phyloP scores from a whole-genome alignment of 1,140 invertebrate genomes.

The Drosophila tani region DNA sequence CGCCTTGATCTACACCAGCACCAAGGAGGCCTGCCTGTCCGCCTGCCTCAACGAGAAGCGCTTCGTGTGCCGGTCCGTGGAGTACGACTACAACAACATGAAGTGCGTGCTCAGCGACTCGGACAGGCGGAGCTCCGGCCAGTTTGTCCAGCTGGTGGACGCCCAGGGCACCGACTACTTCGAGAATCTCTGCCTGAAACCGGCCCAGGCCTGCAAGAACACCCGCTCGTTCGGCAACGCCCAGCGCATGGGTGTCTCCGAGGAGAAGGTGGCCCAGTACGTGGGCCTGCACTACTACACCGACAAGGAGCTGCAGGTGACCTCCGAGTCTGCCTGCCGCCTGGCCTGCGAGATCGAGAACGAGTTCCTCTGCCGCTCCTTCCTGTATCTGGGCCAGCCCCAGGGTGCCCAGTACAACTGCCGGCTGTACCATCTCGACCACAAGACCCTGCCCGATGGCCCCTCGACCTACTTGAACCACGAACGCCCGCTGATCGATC shows the following conservation, averaged over 20 bases:
- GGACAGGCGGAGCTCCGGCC: conserved; percentile 93
- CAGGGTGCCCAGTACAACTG: conserved; percentile 93
- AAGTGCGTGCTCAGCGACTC: conserved; percentile 95
- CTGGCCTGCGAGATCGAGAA: conserved; percentile 96
- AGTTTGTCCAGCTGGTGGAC: conserved; percentile 94
- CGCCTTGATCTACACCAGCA: conserved; percentile 95
- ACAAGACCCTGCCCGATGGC: conserved; percentile 95
- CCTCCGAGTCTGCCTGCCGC: conserved; percentile 92
- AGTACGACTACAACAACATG: conserved; percentile 96
- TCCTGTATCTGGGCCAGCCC: conserved; percentile 92
- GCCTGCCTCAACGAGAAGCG: conserved; percentile 96
- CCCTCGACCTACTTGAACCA: conserved; percentile 95
- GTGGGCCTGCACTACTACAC: conserved; percentile 96
- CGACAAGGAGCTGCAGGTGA: conserved; percentile 96
- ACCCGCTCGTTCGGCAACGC: conserved; percentile 91
- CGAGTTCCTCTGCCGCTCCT: conserved; percentile 96
- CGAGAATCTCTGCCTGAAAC: conserved; percentile 96
- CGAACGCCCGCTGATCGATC: conserved; percentile 95
- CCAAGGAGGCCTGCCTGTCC: conserved; percentile 96
- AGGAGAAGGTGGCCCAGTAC: conserved; percentile 96
- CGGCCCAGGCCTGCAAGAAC: conserved; percentile 93
- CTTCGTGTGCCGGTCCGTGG: conserved; percentile 95
- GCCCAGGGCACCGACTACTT: conserved; percentile 97
- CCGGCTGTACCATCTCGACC: conserved; percentile 96
- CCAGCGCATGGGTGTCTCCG: conserved; percentile 92